Evolutionary conservation across 2,888 invertebrate species (phyloP).

Genomic region (Margaritifera margaritifera): DNA sequence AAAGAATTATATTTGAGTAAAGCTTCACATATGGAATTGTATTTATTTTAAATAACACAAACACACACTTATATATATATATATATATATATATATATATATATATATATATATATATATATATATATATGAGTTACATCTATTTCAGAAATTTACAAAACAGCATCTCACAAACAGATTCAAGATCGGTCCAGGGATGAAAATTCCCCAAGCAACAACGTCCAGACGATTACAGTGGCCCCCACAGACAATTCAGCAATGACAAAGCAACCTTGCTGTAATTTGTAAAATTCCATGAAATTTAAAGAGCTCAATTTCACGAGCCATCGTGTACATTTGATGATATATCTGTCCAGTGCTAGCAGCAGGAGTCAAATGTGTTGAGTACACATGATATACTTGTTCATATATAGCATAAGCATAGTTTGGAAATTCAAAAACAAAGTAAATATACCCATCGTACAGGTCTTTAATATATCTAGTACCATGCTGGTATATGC

Average conservation of each 20-base stretch:
- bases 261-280: conserved; percentile 92
- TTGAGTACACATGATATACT: too few species aligned
- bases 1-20: neutral
- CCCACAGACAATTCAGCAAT: conserved; percentile 76
- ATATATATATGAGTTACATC: conserved; percentile 11
- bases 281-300: conserved; percentile 36
- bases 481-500: too few species aligned
- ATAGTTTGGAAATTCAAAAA: too few species aligned
- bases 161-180: conserved; percentile 98
- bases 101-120: too few species aligned
- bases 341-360: too few species aligned
- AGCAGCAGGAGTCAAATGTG: too few species aligned
- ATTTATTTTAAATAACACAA: neutral
- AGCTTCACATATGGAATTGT: conserved; percentile 1
- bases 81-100: too few species aligned
- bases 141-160: conserved; percentile 93
- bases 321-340: too few species aligned
- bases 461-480: too few species aligned
- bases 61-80: too few species aligned
- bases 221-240: conserved; percentile 69
- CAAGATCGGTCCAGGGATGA: conserved; percentile 92
- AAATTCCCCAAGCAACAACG: conserved; percentile 81
- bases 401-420: too few species aligned
- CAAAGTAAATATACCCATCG: too few species aligned
- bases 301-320: neutral